phyloP scores from a whole-genome alignment of 1,140 invertebrate species.

The Drosophila tani region DNA sequence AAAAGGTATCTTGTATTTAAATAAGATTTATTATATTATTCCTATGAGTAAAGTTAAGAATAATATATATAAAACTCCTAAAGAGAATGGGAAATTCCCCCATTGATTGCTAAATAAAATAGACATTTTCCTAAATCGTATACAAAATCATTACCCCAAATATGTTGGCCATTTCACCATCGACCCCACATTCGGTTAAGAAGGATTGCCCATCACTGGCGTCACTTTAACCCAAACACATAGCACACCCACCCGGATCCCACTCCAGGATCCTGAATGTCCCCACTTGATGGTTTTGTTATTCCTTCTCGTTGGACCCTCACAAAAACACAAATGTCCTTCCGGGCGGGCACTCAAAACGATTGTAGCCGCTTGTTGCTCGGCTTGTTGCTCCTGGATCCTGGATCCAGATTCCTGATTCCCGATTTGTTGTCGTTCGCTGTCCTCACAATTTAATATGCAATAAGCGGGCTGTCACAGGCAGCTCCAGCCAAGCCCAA shows the following conservation, averaged over 20 bases:
- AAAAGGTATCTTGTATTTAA: background rate
- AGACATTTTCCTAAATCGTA: background rate
- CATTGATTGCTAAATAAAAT: conserved; percentile 1
- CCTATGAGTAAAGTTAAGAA: too few species aligned
- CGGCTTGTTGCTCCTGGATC: conserved; percentile 16
- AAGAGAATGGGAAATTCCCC: too few species aligned
- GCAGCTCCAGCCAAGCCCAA: conserved; percentile 24
- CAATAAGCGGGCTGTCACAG: conserved; percentile 78
- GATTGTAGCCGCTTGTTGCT: conserved; percentile 53
- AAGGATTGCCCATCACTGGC: conserved; percentile 25
- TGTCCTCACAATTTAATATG: conserved; percentile 62
- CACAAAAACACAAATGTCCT: conserved; percentile 55
- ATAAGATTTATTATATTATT: background rate
- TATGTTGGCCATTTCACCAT: conserved; percentile 9
- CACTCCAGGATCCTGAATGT: conserved; percentile 1
- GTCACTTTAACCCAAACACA: conserved; percentile 16
- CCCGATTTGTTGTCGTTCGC: conserved; percentile 39
- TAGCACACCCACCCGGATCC: background rate
- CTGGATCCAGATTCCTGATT: conserved; percentile 28
- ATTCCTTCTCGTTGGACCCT: conserved; percentile 21
- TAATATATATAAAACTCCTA: too few species aligned
- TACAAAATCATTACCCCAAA: background rate
- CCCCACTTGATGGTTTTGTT: conserved; percentile 43
- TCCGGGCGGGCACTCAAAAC: conserved; percentile 52
- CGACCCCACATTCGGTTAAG: background rate